phyloP scores from a whole-genome alignment of 2,888 invertebrate species.

The Cybosia mesomella region DNA sequence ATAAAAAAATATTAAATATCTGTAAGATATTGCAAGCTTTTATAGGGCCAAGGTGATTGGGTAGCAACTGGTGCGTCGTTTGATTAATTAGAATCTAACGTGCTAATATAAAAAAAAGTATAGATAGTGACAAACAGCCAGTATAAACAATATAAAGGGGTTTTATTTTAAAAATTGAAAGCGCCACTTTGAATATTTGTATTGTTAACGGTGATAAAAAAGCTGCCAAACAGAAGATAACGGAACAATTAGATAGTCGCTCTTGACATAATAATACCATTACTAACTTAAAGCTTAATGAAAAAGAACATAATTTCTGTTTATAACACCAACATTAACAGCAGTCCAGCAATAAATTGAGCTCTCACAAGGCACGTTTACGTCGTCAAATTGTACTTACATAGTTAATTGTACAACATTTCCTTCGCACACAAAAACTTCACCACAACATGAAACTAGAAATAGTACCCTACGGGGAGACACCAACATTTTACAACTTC shows the following conservation, averaged over 20 bases:
- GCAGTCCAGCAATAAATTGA: constrained; percentile 45
- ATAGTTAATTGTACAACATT: constrained; percentile 55
- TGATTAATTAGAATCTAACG: neutral
- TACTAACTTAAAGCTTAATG: constrained; percentile 39
- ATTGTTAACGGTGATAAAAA: neutral
- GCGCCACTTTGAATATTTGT: neutral
- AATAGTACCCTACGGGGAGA: constrained; percentile 56
- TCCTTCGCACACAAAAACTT: constrained; percentile 55
- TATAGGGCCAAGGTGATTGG: neutral
- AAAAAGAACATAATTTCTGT: constrained; percentile 48
- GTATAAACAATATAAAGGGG: neutral
- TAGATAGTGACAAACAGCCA: no score
- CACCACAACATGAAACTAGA: constrained; percentile 54
- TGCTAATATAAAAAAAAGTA: no score
- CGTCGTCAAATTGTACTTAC: constrained; percentile 59
- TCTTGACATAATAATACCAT: constrained; percentile 28
- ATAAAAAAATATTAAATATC: no score
- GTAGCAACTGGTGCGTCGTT: neutral
- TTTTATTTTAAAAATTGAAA: neutral
- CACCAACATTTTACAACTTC: constrained; percentile 64
- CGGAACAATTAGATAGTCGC: constrained; percentile 3
- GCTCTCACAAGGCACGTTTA: constrained; percentile 53
- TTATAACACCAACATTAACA: constrained; percentile 49
- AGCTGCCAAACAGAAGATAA: neutral
- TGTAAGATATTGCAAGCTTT: neutral